Conservation (phyloP, 2,113 vertebrate genomes). For the Barnardius zonarius region DNA sequence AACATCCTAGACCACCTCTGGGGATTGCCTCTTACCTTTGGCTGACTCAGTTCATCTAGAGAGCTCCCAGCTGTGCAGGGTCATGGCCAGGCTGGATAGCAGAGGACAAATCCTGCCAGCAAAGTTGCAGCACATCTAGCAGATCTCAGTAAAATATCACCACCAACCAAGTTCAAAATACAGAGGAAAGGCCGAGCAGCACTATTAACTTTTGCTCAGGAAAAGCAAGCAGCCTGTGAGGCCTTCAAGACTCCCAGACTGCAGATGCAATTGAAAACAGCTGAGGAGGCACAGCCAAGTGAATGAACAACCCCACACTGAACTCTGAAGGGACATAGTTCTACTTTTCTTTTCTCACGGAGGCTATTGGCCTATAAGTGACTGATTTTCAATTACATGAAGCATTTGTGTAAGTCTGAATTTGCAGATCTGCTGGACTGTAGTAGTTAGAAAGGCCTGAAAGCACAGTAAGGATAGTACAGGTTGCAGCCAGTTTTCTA, state of each 20-base stretch:
- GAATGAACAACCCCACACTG: background rate
- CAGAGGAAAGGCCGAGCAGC: accelerated
- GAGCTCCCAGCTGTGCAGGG: accelerated
- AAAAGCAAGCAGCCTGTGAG: background rate
- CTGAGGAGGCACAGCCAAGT: background rate
- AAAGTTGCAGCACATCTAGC: accelerated
- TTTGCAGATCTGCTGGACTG: background rate
- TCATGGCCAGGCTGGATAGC: accelerated
- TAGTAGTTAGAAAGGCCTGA: background rate
- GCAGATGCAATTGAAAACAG: background rate
- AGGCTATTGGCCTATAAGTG: background rate
- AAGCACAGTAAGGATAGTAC: background rate
- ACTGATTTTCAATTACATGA: background rate
- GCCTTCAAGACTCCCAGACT: background rate
- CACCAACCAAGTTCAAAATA: background rate
- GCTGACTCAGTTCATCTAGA: background rate
- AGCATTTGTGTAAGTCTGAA: background rate
- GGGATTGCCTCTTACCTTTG: background rate
- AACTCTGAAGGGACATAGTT: background rate
- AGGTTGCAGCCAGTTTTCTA: background rate
- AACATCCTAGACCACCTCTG: background rate
- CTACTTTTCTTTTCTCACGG: background rate
- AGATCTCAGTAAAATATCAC: background rate
- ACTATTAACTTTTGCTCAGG: accelerated
- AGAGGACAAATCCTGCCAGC: background rate